phyloP scores from a whole-genome alignment of 2,113 vertebrate genomes.

The Otocyon megalotis region DNA sequence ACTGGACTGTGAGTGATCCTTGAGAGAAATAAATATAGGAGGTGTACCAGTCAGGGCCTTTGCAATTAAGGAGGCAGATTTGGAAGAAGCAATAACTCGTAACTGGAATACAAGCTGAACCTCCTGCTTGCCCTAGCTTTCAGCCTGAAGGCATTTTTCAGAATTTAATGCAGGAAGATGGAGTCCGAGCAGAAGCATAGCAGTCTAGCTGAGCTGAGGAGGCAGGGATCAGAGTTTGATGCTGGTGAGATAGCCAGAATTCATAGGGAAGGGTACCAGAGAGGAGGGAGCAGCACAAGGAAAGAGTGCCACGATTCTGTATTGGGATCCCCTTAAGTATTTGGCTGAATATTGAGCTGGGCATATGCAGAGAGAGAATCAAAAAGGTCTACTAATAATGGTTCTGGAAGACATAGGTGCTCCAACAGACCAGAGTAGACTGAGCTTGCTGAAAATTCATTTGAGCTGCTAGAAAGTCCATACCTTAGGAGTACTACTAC shows the following conservation, averaged over 20 bases:
- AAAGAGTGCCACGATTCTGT: background rate
- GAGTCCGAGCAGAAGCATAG: background rate
- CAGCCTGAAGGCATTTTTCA: background rate
- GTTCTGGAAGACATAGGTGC: background rate
- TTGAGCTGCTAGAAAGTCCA: background rate
- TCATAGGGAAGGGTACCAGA: rapidly evolving
- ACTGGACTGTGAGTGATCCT: background rate
- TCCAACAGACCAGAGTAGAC: background rate
- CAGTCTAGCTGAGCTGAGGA: background rate
- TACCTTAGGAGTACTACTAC: background rate
- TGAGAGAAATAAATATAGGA: background rate
- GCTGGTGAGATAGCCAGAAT: background rate
- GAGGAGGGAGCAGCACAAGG: background rate
- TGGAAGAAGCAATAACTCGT: background rate
- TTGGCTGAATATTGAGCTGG: background rate
- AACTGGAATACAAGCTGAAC: background rate
- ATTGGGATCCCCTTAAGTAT: rapidly evolving
- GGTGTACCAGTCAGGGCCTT: background rate
- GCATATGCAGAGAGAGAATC: background rate
- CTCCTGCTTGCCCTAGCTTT: background rate
- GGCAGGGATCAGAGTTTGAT: background rate
- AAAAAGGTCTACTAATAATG: background rate
- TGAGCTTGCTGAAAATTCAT: background rate
- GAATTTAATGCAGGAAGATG: background rate
- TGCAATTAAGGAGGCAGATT: background rate